Base-by-base conservation (phyloP, 2,797 vertebrate genomes). In the Ctenopoma multispine region DNA sequence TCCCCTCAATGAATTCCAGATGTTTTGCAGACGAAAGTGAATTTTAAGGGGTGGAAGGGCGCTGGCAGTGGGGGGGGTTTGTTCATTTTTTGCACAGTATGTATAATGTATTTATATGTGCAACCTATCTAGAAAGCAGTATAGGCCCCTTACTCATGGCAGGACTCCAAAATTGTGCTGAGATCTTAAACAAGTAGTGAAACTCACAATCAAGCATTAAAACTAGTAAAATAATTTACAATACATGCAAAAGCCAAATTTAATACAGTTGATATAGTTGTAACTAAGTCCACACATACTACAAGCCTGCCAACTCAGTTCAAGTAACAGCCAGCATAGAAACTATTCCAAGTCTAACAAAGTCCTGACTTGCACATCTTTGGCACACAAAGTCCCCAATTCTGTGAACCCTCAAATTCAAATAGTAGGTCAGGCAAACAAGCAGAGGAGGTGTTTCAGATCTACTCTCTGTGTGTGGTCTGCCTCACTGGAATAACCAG, bases 1-100 rank as follows among this genome's bases (percentile, higher is more conserved):
- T 66, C 77, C 77, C 0, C 5, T 61, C 84, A 94, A 96, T 95
- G 92, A 94, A 88, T 94, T 96, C 95, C 96, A 97, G 95, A 97
- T 96, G 96, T 95, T 84, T 81, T 77, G 79, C 82, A 79, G 89
- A 90, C 24, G 7, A 94, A 89, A 93, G 90, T 89, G 80, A 90
- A 88, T 82, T 83, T 87, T 71, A 90, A 84, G 57, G 71, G 77
- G 83, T 70, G 77, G 85, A 78, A 75, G 85, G 72, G 75, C 23
- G 62, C 63, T 47, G 72, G 67, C 65, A 55, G 79, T 63, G 59
- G 66, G 51, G 70, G 63, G 43, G 64, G 69, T 43, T 76, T 34
- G 51, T 77, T n/a, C 65, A 57, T 62, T 73, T 56, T 71, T 29
- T 34, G 31, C 46, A 72, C 61, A 69, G 63, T 66, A 77, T 83